Evolutionary conservation across 2,888 invertebrate species (phyloP).

Genomic region (Spisula subtruncata): DNA sequence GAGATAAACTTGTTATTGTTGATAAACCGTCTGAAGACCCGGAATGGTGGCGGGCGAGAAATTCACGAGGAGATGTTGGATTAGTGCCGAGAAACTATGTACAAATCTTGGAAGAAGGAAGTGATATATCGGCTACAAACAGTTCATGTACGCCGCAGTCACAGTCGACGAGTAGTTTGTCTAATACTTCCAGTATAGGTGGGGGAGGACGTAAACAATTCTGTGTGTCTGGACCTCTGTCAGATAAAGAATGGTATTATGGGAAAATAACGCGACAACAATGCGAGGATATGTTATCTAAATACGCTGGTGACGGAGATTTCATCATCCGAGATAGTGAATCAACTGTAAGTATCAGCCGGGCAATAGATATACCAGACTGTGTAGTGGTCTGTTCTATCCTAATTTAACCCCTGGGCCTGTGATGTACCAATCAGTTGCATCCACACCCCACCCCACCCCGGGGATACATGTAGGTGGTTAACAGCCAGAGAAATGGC

Average conservation of each 20-base stretch:
- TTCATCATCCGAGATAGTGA: conserved; percentile 99
- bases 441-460: no score
- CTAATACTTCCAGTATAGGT: conserved; percentile 82
- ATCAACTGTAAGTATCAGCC: conserved; percentile 94
- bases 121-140: conserved; percentile 77
- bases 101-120: conserved; percentile 84
- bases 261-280: conserved; percentile 98
- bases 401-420: no score
- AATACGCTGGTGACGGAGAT: conserved; percentile 98
- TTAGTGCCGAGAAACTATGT: conserved; percentile 93
- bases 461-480: no score
- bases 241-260: conserved; percentile 95
- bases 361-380: no score
- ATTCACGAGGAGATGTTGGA: conserved; percentile 96
- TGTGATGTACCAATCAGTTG: no score
- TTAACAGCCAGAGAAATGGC: no score
- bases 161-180: conserved; percentile 86
- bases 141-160: conserved; percentile 85
- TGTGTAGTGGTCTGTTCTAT: no score
- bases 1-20: conserved; percentile 97
- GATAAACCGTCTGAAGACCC: conserved; percentile 99
- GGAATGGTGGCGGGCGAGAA: conserved; percentile 99
- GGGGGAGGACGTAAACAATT: conserved; percentile 81
- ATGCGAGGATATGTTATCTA: conserved; percentile 98
- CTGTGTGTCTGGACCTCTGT: conserved; percentile 85